Percentiles rank a stretch among this genome's conserved stretches.
phyloP scores from a whole-genome alignment of 1,140 invertebrate species.

The Musca domestica region DNA sequence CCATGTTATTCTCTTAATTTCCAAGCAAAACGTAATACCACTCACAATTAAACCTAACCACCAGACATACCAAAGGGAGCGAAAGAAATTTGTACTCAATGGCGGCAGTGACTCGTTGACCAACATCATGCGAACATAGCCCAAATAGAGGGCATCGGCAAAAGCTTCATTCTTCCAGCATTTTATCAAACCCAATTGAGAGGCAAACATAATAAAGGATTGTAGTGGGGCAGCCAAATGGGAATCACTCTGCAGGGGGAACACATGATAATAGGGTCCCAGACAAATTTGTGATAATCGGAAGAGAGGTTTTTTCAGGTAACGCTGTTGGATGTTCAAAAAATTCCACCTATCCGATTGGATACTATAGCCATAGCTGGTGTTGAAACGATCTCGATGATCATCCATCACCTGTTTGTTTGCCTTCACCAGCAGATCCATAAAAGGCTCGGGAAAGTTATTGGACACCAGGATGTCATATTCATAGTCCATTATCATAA shows the following conservation, averaged over 20 bases:
- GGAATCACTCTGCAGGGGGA: slow-evolving; percentile 40
- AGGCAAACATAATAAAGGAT: slow-evolving; percentile 38
- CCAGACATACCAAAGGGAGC: slow-evolving; percentile 37
- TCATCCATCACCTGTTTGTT: slow-evolving; percentile 16
- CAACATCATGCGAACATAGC: slow-evolving; percentile 28
- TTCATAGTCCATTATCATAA: slow-evolving; percentile 26
- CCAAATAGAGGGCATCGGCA: slow-evolving; percentile 36
- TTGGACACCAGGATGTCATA: background rate
- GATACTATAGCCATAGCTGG: slow-evolving; percentile 37
- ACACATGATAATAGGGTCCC: slow-evolving; percentile 47
- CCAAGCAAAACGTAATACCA: slow-evolving; percentile 33
- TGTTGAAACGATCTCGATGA: slow-evolving; percentile 38
- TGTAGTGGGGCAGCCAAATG: slow-evolving; percentile 36
- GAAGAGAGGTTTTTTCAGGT: slow-evolving; percentile 35
- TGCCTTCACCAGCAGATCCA: background rate
- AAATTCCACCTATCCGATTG: slow-evolving; percentile 43
- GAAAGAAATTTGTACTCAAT: slow-evolving; percentile 36
- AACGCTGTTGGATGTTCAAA: slow-evolving; percentile 20
- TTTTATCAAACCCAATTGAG: slow-evolving; percentile 36
- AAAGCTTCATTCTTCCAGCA: slow-evolving; percentile 39
- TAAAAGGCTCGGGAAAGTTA: slow-evolving; percentile 11
- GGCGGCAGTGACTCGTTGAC: slow-evolving; percentile 31
- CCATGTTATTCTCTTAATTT: slow-evolving; percentile 34
- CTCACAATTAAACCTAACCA: slow-evolving; percentile 36
- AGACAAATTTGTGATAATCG: slow-evolving; percentile 39